Conservation (phyloP, 2,888 invertebrate species). For the Drosophila lacicola region DNA sequence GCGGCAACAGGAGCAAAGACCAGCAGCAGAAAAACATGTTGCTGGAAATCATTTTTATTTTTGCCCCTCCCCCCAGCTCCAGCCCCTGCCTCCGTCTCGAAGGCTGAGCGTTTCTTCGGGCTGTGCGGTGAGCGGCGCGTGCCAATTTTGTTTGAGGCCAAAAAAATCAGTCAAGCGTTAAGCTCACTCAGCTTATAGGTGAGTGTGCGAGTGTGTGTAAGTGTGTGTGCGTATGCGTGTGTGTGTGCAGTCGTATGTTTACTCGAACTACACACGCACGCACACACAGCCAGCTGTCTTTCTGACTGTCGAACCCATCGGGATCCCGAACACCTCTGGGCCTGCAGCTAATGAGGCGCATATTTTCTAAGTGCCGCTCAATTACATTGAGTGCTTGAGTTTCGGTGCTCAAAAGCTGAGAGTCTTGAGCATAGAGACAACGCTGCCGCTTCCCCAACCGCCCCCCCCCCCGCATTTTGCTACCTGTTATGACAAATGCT, state of each 20-base stretch:
- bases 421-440: constrained; percentile 19
- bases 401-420: constrained; percentile 17
- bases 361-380: constrained; percentile 77
- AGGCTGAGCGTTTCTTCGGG: constrained; percentile 15
- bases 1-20: constrained; percentile 22
- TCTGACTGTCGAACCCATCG: constrained; percentile 41
- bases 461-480: not conserved
- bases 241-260: constrained; percentile 11
- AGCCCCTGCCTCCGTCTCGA: too few relatives aligned
- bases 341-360: constrained; percentile 75
- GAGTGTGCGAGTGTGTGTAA: constrained; percentile 8
- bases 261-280: constrained; percentile 17
- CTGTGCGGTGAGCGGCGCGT: constrained; percentile 34
- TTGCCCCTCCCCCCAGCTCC: constrained; percentile 1
- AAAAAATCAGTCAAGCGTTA: constrained; percentile 76
- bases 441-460: not conserved
- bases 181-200: constrained; percentile 43
- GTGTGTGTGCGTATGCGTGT: constrained; percentile 18
- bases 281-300: constrained; percentile 43
- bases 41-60: constrained; percentile 55
- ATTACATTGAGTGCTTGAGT: constrained; percentile 77
- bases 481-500: constrained; percentile 54
- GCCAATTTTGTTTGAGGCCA: constrained; percentile 65
- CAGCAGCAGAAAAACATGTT: constrained; percentile 45
- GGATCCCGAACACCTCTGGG: constrained; percentile 51